phyloP scores from a whole-genome alignment of 2,113 vertebrate species.

The Leucopsar rothschildi region DNA sequence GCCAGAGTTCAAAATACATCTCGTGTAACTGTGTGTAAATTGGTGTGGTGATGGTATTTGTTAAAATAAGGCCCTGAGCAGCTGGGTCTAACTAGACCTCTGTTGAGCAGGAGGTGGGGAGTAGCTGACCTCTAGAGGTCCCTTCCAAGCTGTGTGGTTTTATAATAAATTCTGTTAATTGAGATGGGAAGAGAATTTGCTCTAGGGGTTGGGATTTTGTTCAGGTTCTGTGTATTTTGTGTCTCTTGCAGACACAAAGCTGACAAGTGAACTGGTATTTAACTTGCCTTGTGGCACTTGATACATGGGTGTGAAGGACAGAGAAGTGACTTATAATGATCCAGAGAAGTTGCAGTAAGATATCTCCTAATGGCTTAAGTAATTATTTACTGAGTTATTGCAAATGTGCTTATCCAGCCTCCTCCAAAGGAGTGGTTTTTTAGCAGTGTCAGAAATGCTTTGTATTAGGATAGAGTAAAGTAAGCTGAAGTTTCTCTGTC shows the following conservation, averaged over 20 bases:
- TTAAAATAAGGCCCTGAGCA: neutral
- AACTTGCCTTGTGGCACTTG: neutral
- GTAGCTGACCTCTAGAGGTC: constrained; percentile 27
- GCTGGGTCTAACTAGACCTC: neutral
- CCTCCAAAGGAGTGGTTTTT: neutral
- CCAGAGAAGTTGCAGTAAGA: neutral
- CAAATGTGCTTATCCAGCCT: neutral
- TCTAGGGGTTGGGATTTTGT: neutral
- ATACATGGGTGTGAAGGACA: neutral
- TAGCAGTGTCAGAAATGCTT: neutral
- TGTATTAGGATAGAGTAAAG: neutral
- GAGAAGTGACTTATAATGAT: neutral
- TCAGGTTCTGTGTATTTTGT: neutral
- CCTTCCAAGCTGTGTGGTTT: neutral
- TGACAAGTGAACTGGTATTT: neutral
- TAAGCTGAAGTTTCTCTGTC: neutral
- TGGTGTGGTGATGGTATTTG: neutral
- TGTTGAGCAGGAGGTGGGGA: neutral
- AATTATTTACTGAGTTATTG: neutral
- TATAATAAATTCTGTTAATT: neutral
- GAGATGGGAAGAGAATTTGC: neutral
- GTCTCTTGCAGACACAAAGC: neutral
- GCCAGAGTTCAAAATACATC: neutral
- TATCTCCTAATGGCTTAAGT: neutral
- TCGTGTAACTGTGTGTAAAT: neutral